Percentiles rank a stretch among this genome's conserved stretches.
Conservation (phyloP, 1,140 invertebrate genomes). For the Brachionus koreanus region DNA sequence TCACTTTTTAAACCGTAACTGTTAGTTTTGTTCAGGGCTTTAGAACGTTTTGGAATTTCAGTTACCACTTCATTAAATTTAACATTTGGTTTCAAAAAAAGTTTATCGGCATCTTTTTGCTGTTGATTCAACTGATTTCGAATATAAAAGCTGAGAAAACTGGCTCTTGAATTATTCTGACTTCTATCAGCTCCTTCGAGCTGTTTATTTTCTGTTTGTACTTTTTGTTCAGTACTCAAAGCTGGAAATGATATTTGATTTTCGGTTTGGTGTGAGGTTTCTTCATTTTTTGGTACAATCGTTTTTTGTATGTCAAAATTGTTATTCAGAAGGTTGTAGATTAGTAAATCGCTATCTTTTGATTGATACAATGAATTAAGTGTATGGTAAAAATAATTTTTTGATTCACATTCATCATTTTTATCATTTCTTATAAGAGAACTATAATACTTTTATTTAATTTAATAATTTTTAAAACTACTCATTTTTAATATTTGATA, state of each 20-base stretch:
- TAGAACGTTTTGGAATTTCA: not conserved
- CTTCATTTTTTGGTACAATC: not conserved
- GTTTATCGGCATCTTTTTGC: conserved; percentile 13
- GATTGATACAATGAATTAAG: not conserved
- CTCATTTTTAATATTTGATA: not conserved
- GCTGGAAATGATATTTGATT: not conserved
- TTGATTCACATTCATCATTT: not conserved
- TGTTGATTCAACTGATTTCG: not conserved
- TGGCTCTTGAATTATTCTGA: not conserved
- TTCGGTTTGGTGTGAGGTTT: not conserved
- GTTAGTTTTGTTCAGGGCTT: not conserved
- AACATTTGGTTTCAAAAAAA: conserved; percentile 1
- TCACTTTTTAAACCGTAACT: not conserved
- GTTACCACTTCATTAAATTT: not conserved
- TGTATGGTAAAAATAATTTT: not conserved
- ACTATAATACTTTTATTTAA: no score
- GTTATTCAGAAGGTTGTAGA: not conserved
- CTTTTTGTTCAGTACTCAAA: not conserved
- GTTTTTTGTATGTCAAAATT: conserved; percentile 27
- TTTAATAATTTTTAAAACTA: not conserved
- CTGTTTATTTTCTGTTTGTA: not conserved
- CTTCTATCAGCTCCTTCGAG: not conserved
- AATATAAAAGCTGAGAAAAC: not conserved
- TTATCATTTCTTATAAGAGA: not conserved
- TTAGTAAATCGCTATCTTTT: not conserved